Percentiles rank a stretch among this genome's conserved stretches.
These are phyloP conservation scores for Ceratina calcarata DNA, from an alignment of 1,140 invertebrate species.

Conservation along the genomic window DNA sequence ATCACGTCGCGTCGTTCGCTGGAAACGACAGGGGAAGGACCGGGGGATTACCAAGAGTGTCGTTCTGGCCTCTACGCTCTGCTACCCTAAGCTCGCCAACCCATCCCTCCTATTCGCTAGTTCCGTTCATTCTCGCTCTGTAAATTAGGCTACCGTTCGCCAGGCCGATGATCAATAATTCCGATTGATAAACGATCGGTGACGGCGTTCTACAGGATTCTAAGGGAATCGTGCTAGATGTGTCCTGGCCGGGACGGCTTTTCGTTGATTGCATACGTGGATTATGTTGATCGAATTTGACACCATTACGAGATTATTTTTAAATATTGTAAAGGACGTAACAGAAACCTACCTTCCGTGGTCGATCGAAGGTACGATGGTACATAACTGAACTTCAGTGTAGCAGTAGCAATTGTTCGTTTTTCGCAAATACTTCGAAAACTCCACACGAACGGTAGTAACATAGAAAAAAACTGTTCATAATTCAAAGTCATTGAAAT, in stretches of 20 bases:
- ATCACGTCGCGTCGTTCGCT: slow-evolving; percentile 60
- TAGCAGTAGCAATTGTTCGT: too few species aligned
- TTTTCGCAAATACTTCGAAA: too few species aligned
- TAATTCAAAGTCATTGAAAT: too few species aligned
- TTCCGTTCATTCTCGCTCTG: slow-evolving; percentile 26
- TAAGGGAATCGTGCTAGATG: background rate
- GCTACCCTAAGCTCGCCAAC: slow-evolving; percentile 35
- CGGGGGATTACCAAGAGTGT: slow-evolving; percentile 75
- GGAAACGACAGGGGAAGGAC: slow-evolving; percentile 66
- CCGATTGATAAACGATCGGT: slow-evolving; percentile 36
- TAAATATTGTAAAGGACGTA: too few species aligned
- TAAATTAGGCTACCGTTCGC: slow-evolving; percentile 44
- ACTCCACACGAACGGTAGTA: too few species aligned
- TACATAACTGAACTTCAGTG: too few species aligned
- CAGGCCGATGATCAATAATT: slow-evolving; percentile 45
- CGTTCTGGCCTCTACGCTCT: slow-evolving; percentile 62
- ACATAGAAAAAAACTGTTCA: too few species aligned
- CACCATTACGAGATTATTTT: too few species aligned
- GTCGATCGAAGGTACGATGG: too few species aligned
- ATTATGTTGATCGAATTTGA: background rate
- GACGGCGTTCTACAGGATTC: background rate
- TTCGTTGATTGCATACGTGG: background rate
- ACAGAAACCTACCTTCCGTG: too few species aligned
- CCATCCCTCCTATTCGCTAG: background rate
- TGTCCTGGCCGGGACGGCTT: background rate